Base-by-base conservation (phyloP, 1,140 invertebrate genomes). In the Chironomus striatipennis region DNA sequence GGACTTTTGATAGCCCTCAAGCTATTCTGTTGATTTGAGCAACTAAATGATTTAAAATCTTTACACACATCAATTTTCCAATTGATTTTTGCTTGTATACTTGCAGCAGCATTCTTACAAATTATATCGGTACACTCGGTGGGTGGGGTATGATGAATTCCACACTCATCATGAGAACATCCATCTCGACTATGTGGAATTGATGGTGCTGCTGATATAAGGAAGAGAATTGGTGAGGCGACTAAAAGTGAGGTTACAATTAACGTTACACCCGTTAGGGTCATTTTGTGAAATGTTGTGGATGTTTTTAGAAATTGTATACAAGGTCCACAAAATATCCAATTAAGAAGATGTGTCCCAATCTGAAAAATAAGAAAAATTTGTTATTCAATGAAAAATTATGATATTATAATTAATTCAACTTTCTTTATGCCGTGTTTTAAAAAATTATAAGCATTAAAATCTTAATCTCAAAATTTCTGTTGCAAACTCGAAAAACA, bases 11-110 rank as follows among this genome's bases (percentile, higher is more conserved):
- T 77, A 74, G 79, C 78, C 34, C 73, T 79, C 77, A 79, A 57
- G 73, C 78, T 78, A 6, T 74, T 73, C 3, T 74, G 75, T 42
- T 76, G 76, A 18, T 75, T 76, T 76, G 81, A 80, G 76, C 89
- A 90, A 17, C 87, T 84, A 77, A 86, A 90, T 76, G 84, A 81
- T 77, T 89, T 88, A 77, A 90, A 90, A 77, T 90, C 86, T 15
- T 85, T 79, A 78, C 88, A 90, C 0, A 86, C 86, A 76, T 86
- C 83, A 42, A 79, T 76, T 74, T 81, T 79, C 81, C 80, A 81
- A 75, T 82, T 79, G 9, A 83, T 77, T 24, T 79, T 79, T 8
- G 79, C 77, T 75, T 80, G 78, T 65, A 84, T 81, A 57, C 80
- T 81, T 6, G 76, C 73, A n/a, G 82, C 80, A 42, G 82, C 81